These are phyloP conservation scores for Mythimna albipuncta DNA, from an alignment of 2,888 invertebrate genomes.

Conservation along the genomic window DNA sequence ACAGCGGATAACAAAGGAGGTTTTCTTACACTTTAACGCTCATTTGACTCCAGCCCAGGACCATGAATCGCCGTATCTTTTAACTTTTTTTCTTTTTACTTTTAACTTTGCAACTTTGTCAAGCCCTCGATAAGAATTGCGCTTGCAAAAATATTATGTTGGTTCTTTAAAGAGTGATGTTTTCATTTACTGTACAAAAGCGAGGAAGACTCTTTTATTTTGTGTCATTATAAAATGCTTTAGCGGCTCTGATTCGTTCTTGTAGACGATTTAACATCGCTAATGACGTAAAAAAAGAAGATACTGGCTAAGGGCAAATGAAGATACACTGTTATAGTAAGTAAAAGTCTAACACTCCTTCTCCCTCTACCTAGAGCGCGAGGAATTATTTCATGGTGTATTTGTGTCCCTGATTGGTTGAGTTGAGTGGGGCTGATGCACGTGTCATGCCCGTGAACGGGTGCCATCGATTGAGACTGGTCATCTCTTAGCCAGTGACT, in stretches of 20 bases:
- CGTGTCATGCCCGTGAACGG: too few relatives aligned
- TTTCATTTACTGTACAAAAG: conserved; percentile 13
- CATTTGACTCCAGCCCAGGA: conserved; percentile 47
- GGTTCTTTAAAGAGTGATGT: conserved; percentile 30
- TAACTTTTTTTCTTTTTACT: conserved; percentile 39
- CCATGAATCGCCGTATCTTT: conserved; percentile 59
- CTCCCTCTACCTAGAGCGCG: too few relatives aligned
- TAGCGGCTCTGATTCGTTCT: not conserved
- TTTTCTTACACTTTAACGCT: conserved; percentile 56
- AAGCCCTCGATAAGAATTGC: conserved; percentile 53
- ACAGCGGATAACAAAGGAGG: conserved; percentile 55
- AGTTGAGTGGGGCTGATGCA: too few relatives aligned
- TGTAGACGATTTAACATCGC: not conserved
- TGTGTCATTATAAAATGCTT: conserved; percentile 18
- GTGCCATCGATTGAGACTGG: too few relatives aligned
- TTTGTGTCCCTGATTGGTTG: too few relatives aligned
- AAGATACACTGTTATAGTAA: too few relatives aligned
- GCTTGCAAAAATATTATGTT: conserved; percentile 50
- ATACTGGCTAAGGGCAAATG: too few relatives aligned
- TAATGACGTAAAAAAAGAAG: not conserved
- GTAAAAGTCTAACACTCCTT: too few relatives aligned
- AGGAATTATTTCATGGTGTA: too few relatives aligned
- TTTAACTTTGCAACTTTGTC: conserved; percentile 56
- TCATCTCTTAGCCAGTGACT: too few relatives aligned
- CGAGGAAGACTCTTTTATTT: conserved; percentile 19